Conservation (phyloP, 2,797 vertebrate species). For the Cyprinodon diabolis region DNA sequence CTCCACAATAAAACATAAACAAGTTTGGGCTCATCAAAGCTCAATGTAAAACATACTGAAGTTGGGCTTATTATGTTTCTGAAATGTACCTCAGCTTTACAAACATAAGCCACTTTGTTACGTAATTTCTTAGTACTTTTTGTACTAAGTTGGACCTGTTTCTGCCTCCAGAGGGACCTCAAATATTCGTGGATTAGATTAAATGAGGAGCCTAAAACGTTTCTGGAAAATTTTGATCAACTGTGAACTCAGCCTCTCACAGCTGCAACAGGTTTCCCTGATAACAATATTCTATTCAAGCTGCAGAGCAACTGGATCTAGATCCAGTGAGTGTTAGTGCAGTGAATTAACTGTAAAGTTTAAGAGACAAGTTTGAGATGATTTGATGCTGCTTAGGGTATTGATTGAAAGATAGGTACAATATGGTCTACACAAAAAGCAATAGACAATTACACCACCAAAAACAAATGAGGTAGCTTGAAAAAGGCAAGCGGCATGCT, state of each 20-base stretch:
- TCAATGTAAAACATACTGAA: not conserved
- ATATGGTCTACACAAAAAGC: too few relatives aligned
- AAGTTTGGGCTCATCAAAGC: conserved; percentile 46
- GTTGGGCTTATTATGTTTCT: not conserved
- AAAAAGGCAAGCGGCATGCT: not conserved
- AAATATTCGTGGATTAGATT: not conserved
- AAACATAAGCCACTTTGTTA: not conserved
- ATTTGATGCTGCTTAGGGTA: not conserved
- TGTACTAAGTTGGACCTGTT: not conserved
- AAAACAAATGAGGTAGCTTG: not conserved
- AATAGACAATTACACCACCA: not conserved
- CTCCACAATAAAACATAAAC: conserved; percentile 33
- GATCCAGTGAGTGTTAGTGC: not conserved
- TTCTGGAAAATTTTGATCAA: not conserved
- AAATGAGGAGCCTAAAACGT: not conserved
- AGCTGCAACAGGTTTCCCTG: not conserved
- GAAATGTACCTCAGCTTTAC: not conserved
- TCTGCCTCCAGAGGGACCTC: not conserved
- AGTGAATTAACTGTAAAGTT: not conserved
- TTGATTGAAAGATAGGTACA: not conserved
- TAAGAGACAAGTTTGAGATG: not conserved
- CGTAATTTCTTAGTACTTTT: too few relatives aligned
- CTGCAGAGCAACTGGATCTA: not conserved
- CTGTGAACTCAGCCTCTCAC: not conserved
- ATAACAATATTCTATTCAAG: not conserved